A percentile compares a stretch with the other conserved stretches of the same genome.
These are phyloP conservation scores for Numida meleagris DNA, from an alignment of 2,113 vertebrate species.

Conservation along the genomic window DNA sequence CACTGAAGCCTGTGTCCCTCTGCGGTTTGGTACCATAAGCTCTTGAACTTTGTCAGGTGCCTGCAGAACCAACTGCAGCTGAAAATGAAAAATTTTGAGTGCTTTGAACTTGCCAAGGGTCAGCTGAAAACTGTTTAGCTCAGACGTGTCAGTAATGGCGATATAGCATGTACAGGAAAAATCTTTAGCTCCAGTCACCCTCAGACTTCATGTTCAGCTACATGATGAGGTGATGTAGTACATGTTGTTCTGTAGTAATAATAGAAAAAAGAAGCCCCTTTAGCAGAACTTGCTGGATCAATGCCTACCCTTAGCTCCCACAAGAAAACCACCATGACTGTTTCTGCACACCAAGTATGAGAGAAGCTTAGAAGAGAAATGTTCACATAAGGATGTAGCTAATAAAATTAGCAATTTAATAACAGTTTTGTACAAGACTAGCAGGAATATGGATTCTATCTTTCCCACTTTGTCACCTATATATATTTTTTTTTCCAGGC, in stretches of 20 bases:
- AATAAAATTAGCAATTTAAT: neutral
- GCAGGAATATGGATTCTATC: neutral
- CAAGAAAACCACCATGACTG: neutral
- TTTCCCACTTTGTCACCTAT: neutral
- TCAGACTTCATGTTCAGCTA: neutral
- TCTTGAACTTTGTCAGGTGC: neutral
- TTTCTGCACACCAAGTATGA: neutral
- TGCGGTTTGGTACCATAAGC: neutral
- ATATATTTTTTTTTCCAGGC: neutral
- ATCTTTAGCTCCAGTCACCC: neutral
- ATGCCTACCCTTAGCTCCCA: neutral
- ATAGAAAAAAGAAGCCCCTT: neutral
- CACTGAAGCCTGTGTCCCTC: neutral
- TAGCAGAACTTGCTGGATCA: neutral
- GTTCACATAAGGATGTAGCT: neutral
- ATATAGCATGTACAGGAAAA: neutral
- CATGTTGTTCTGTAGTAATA: fast-evolving
- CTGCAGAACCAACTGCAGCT: neutral
- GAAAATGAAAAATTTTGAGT: neutral
- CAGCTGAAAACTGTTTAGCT: neutral
- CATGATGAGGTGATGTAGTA: neutral
- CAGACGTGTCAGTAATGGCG: neutral
- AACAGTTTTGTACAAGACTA: neutral
- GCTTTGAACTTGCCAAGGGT: neutral
- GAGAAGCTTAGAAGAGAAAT: neutral